These are phyloP conservation scores for Dasypogon diadema DNA, from an alignment of 2,888 invertebrate species.

Conservation along the genomic window DNA sequence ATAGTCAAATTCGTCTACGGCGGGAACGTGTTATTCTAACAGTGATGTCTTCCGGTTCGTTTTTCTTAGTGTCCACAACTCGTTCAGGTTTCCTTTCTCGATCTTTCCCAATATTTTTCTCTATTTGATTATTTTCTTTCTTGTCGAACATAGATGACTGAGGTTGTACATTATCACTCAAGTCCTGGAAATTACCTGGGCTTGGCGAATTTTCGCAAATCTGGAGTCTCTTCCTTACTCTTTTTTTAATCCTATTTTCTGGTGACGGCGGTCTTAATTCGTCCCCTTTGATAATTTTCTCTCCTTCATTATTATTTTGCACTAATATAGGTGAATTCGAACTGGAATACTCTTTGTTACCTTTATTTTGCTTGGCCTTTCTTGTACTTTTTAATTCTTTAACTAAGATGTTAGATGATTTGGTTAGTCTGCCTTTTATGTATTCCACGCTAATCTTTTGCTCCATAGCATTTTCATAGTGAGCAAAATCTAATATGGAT, in stretches of 20 bases:
- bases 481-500: slow-evolving; percentile 17
- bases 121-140: too few relatives aligned
- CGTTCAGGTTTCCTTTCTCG: too few relatives aligned
- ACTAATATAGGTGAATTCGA: background rate
- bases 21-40: background rate
- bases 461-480: slow-evolving; percentile 29
- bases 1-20: background rate
- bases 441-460: slow-evolving; percentile 28
- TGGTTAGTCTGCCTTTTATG: too few relatives aligned
- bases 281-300: background rate
- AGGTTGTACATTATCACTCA: too few relatives aligned
- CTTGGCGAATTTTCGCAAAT: background rate
- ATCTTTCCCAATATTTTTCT: too few relatives aligned
- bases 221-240: background rate
- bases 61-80: too few relatives aligned
- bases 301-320: background rate
- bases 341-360: background rate
- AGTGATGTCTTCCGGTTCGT: background rate
- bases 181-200: too few relatives aligned
- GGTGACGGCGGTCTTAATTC: background rate
- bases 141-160: too few relatives aligned
- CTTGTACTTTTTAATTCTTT: background rate
- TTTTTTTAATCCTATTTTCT: background rate
- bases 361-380: background rate
- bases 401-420: too few relatives aligned